Base-by-base conservation (phyloP, 2,888 invertebrate species). In the Caenorhabditis panamensis region DNA sequence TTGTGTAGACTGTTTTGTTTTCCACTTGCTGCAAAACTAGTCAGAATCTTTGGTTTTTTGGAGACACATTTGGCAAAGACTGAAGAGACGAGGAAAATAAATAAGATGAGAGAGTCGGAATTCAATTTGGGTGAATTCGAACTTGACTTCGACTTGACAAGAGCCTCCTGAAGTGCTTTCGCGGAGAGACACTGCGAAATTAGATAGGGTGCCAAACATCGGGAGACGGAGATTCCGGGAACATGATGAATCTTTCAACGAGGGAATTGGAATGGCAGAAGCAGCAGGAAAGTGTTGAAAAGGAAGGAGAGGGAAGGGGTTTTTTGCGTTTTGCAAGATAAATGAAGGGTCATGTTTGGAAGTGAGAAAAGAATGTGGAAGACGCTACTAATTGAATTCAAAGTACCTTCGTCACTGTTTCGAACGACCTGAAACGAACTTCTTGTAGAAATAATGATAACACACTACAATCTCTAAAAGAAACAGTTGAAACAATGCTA, bases 181-280 rank as follows among this genome's bases (percentile, higher is more conserved):
- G 31, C 49, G 51, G 24, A 54, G n/a, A 16, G 11, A 4, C 28
- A n/a, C 24, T 6, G 4, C 44, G 54, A 63, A 71, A 63, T 62
- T 44, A 71, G 71, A 71, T n/a, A n/a, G n/a, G n/a, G n/a, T 61
- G 69, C 71, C 71, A 71, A 71, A 71, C 71, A 71, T 71, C 71
- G 62, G 41, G 22, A 28, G 8, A 20, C 6, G 22, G 13, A 26
- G 59, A 71, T 71, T n/a, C n/a, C n/a, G n/a, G n/a, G n/a, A n/a
- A n/a, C n/a, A n/a, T 71, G 71, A 71, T 71, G 71, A 71, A 71
- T 71, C 71, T 62, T 71, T 71, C 71, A 71, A 53, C 71, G 71
- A 56, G 31, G 71, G 62, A 71, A 69, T 69, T 58, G n/a, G n/a
- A n/a, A n/a, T n/a, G n/a, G n/a, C n/a, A n/a, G n/a, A n/a, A n/a